Base-by-base conservation (phyloP, 2,113 vertebrate species). In the Empidonax traillii region DNA sequence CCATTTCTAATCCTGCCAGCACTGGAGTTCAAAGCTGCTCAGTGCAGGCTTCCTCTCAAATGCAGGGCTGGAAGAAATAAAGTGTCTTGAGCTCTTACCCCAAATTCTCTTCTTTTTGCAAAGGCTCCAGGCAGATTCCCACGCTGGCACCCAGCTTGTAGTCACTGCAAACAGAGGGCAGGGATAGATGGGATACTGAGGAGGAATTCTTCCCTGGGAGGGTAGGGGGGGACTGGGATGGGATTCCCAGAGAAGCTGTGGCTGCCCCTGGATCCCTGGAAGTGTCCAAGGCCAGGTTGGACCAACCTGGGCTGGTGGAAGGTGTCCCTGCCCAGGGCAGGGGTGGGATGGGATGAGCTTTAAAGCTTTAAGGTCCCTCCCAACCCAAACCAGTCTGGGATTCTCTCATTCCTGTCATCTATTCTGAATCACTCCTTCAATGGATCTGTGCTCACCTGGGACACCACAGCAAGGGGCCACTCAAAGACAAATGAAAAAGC, bases 81-180 rank as follows among this genome's bases (percentile, higher is more conserved):
- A 11, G 5, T 35, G 19, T 18, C 15, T 28, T 10, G 24, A 65
- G 44, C 33, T 85, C 98, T 98, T 97, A 99, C 99, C 98, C 97
- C 63, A 99, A 89, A 93, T 98, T 94, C 85, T 99, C 99, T 76
- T 99, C 99, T 53, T 97, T 98, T 65, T 97, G 97, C 43, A 99
- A 97, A 62, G 93, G 97, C 77, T 99, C 99, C 49, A 99, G 92
- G 96, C 99, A 99, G 85, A 99, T 91, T 84, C 98, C 98, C 21
- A 94, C 47, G 43, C 97, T 98, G 84, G 89, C 90, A 67, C 97
- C 97, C 83, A 98, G 90, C 69, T 96, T 98, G 76, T 96, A 97
- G 41, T 98, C 97, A 85, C 98, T 98, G 97, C 30, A 61, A 95
- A 67, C 62, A 65, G 13, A 65, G 43, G 9, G 25, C 8, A 56